Percentiles rank a stretch among this genome's conserved stretches.
phyloP scores from a whole-genome alignment of 2,888 invertebrate species.

The Cremastobaeus sp. region DNA sequence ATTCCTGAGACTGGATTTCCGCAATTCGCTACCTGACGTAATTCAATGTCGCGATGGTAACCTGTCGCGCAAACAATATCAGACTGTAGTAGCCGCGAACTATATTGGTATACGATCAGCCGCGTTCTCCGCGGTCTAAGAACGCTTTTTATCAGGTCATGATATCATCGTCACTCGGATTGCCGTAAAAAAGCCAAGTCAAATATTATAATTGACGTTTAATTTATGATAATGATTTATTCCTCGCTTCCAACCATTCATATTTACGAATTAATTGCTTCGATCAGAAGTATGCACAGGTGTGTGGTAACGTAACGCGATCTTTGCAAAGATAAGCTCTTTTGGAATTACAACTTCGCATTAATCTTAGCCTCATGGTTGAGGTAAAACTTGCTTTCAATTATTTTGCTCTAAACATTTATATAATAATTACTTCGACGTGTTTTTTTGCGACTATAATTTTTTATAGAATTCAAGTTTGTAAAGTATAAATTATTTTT shows the following conservation, averaged over 20 bases:
- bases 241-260: constrained; percentile 15
- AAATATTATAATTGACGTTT: constrained; percentile 20
- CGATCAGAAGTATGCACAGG: constrained; percentile 40
- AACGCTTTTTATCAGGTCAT: too few species aligned
- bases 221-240: constrained; percentile 45
- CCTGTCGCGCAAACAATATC: constrained; percentile 46
- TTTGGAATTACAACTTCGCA: constrained; percentile 9
- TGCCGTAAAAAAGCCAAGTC: constrained; percentile 10
- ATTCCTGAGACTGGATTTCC: constrained; percentile 43
- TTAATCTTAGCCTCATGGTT: constrained; percentile 1
- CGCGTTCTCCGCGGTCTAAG: not conserved
- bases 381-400: not conserved
- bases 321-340: constrained; percentile 35
- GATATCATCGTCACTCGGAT: constrained; percentile 34
- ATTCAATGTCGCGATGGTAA: constrained; percentile 59
- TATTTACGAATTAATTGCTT: constrained; percentile 42
- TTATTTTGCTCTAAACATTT: too few species aligned
- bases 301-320: constrained; percentile 44
- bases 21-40: constrained; percentile 45
- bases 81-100: constrained; percentile 41
- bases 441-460: not conserved
- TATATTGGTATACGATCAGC: constrained; percentile 31
- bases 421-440: too few species aligned
- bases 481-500: constrained; percentile 17
- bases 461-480: not conserved